Evolutionary conservation across 2,797 vertebrate species (phyloP), one percentile per base, ranked within the genome.

Genomic region (Coreius guichenoti): DNA sequence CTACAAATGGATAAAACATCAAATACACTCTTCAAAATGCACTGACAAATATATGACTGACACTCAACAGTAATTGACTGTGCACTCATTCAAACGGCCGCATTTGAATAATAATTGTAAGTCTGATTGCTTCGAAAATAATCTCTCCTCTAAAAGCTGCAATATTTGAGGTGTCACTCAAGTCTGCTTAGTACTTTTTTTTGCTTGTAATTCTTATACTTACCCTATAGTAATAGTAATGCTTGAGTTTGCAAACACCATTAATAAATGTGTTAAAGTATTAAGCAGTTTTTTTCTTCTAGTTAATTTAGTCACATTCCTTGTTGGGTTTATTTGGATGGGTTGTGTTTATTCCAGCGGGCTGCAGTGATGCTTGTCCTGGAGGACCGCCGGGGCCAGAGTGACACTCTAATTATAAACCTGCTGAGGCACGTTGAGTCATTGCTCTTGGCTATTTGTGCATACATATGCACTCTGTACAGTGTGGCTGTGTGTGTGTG

Each of bases 1-100:
- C 88, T 86, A 83, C 61, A 88, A 89, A 90, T 56, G 26, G 85
- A 87, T 29, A 17, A 14, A 69, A 31, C 65, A 67, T 83, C 74
- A 79, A n/a, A 45, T 33, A 21, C 80, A 47, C 70, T 65, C 77
- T n/a, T 16, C 74, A 82, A 85, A 70, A 31, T 49, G 26, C 56
- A 39, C 47, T 54, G 43, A 54, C 72, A 68, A 79, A 86, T 26
- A 51, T 31, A 36, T 82, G 51, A 87, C 47, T 77, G 74, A 86
- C 85, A 63, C 76, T 79, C 69, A 74, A 4, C 16, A 39, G 45
- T 65, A 80, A 80, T 80, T 68, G 63, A 49, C 26, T 54, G 61
- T 14, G 45, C 21, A 49, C 29, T 68, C 78, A 51, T 68, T 80
- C 63, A 51, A 63, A 63, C 36, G 2, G 56, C 29, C 11, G 26